Conservation (phyloP, 2,113 vertebrate genomes). For the Anhinga rufa region DNA sequence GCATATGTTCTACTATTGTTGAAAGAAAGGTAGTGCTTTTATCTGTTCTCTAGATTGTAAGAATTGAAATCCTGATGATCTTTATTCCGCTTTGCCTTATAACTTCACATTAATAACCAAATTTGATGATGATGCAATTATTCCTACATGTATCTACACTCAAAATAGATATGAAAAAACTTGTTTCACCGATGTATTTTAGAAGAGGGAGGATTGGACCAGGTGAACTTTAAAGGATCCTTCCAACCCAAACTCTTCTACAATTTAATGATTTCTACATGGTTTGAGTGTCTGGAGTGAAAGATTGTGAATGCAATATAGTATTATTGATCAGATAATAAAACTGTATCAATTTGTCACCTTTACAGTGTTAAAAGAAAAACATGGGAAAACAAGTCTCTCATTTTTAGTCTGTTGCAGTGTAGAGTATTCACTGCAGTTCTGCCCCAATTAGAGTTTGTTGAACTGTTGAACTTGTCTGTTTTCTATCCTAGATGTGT, state of each 20-base stretch:
- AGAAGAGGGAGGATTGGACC: neutral
- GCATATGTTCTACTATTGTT: neutral
- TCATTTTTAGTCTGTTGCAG: neutral
- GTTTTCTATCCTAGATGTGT: constrained; percentile 83
- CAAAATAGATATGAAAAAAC: neutral
- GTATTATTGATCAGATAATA: neutral
- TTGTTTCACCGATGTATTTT: neutral
- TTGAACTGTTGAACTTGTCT: neutral
- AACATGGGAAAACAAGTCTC: neutral
- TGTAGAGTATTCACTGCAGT: neutral
- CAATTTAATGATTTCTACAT: neutral
- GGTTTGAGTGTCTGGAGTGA: neutral
- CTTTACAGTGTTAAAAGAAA: neutral
- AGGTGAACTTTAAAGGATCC: neutral
- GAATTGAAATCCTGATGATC: neutral
- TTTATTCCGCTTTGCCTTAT: neutral
- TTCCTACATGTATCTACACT: neutral
- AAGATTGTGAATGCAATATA: neutral
- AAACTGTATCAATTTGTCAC: neutral
- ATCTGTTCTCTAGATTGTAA: neutral
- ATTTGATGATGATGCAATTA: neutral
- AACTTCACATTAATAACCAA: neutral
- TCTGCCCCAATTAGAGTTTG: neutral
- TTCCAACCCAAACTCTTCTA: neutral
- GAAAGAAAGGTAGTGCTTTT: neutral